phyloP scores from a whole-genome alignment of 92 coral and sea anemone genomes.

The Chrysogorgia sp. region DNA sequence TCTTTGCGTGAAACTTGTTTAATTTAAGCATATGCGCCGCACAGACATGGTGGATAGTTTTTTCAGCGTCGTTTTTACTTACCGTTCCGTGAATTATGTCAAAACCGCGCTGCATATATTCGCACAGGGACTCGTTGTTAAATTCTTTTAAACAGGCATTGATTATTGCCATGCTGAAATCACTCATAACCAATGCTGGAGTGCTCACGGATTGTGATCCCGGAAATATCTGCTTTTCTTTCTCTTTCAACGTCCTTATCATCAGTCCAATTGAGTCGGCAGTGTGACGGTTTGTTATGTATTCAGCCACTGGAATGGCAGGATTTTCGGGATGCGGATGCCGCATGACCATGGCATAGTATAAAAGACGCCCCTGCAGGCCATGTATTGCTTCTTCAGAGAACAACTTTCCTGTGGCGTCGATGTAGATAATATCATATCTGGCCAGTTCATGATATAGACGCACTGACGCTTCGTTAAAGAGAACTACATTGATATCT shows the following conservation, averaged over 20 bases:
- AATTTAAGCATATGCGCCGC: constrained; percentile 24
- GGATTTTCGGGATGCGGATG: constrained; percentile 8
- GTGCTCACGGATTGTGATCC: neutral
- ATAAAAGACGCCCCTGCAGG: constrained; percentile 1
- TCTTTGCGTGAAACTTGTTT: constrained; percentile 17
- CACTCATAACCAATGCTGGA: constrained; percentile 9
- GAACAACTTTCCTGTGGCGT: constrained; percentile 35
- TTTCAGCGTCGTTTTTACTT: neutral
- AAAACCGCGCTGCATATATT: constrained; percentile 26
- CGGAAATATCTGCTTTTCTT: neutral
- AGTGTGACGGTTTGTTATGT: neutral
- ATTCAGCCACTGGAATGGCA: constrained; percentile 25
- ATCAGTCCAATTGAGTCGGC: neutral
- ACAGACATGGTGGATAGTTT: constrained; percentile 10
- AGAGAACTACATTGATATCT: constrained; percentile 18
- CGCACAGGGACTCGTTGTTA: constrained; percentile 6
- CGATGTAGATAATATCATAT: constrained; percentile 28
- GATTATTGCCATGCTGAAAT: constrained; percentile 18
- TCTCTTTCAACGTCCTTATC: neutral
- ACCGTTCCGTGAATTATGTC: constrained; percentile 10
- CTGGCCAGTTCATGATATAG: constrained; percentile 15
- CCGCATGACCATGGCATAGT: constrained; percentile 14
- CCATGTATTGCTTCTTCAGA: neutral
- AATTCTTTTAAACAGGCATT: constrained; percentile 9
- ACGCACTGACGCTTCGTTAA: constrained; percentile 19